phyloP scores from a whole-genome alignment of 1,140 invertebrate genomes.

The Whitmania pigra region DNA sequence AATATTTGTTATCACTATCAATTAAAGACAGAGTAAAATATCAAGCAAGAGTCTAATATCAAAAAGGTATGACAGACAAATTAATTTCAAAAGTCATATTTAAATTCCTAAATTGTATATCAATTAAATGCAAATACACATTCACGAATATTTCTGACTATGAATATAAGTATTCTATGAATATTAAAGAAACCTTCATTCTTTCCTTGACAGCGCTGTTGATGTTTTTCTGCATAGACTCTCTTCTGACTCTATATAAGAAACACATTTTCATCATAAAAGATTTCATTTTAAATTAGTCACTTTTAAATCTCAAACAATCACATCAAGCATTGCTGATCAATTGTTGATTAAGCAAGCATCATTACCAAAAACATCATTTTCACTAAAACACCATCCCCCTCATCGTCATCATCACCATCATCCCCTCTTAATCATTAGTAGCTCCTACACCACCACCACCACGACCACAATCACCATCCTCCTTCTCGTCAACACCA shows the following conservation, averaged over 20 bases:
- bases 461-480: too few species aligned
- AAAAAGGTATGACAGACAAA: too few species aligned
- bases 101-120: too few species aligned
- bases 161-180: too few species aligned
- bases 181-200: slow-evolving; percentile 34
- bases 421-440: too few species aligned
- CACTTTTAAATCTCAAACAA: neutral
- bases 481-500: neutral
- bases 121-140: too few species aligned
- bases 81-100: too few species aligned
- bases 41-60: too few species aligned
- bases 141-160: neutral
- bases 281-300: too few species aligned
- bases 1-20: neutral
- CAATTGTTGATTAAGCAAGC: neutral
- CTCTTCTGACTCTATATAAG: slow-evolving; percentile 40
- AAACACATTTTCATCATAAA: neutral
- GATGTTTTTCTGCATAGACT: slow-evolving; percentile 42
- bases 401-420: slow-evolving; percentile 2
- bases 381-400: neutral
- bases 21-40: too few species aligned
- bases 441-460: too few species aligned
- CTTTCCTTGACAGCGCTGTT: slow-evolving; percentile 40
- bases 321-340: neutral
- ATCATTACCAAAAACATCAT: neutral